Evolutionary conservation across 2,797 vertebrate species (phyloP), one percentile per base, ranked within the genome.

Genomic region (Trachurus trachurus): DNA sequence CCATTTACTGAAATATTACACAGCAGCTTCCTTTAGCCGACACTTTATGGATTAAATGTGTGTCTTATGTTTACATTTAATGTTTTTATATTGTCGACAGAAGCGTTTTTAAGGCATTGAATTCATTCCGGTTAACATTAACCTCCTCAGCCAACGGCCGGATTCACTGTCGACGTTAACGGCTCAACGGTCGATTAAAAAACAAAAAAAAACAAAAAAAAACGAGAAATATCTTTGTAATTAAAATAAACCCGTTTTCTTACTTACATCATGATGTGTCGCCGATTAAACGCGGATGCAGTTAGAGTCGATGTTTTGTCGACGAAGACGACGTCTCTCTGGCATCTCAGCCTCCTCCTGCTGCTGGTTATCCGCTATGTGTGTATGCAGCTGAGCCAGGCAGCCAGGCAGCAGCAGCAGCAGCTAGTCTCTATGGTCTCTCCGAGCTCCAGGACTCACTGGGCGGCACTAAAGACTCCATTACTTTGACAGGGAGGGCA

Each of bases 181-280:
- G 0, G 78, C 56, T 59, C 26, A 54, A 76, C 54, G 4, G 47
- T 17, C 1, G 5, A 6, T 19, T 26, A 1, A 26, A 26, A 26
- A 26, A 26, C 26, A 26, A 3, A 26, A 26, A 78, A 1, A 26
- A 26, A 26, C 1, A 26, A 1, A 26, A 3, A 26, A 26, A 78
- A 58, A 9, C 11, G 0, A 9, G 4, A 0, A 6, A 40, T 26
- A 66, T 37, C 53, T 4, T 8, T 1, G 1, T 0, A 3, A 53
- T 31, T 5, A 45, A 59, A 59, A 1, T 1, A 26, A 26, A 26
- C 0, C 1, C 0, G 0, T 1, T 21, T 21, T 19, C 1, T 13
- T 57, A 89, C 91, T 88, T 57, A 91, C 91, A 37, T 82, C 75
- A 67, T 54, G 12, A 4, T 39, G 31, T 1, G 66, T 6, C 16